Base-by-base conservation (phyloP, 1,140 invertebrate species). In the Medauroidea extradentata region DNA sequence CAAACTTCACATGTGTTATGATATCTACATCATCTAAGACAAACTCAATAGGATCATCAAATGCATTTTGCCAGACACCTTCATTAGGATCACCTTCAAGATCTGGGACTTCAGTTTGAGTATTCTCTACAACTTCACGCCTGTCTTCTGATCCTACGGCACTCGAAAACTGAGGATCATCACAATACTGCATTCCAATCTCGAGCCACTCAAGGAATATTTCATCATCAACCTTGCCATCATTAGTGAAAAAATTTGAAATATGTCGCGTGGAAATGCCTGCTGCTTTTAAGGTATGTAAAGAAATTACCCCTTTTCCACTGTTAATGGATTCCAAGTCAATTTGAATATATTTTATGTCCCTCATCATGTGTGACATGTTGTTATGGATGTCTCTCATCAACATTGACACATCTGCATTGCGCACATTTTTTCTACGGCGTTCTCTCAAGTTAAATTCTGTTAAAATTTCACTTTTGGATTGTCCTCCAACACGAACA, bases 401-500 rank as follows among this genome's bases (percentile, higher is more conserved):
- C 39, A 44, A 42, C 24, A 44, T 7, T 18, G 13, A 44, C 19
- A 41, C 18, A 23, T 14, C 1, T 27, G 2, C 18, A 16, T 9
- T 46, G n/a, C 9, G 16, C 3, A 11, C 44, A 21, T 19, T 18
- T 1, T 1, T n/a, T 18, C n/a, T 55, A n/a, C 46, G 25, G 14
- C 18, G 23, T 14, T 60, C 42, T 7, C 29, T 50, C 41, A 67
- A 52, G 11, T 58, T 61, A 27, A 44, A 66, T 14, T 53, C 0
- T 19, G 55, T 52, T 5, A 73, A 42, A 14, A n/a, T 42, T 53
- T 71, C 65, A 66, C 68, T 77, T 55, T 72, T 70, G 53, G 72
- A 75, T 60, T 76, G 67, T 3, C 83, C 82, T 3, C 92, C 91
- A 61, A 94, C 80, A 24, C 91, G 79, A 13, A 90, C 75, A 53